Evolutionary conservation across 2,888 invertebrate genomes (phyloP).

Genomic region (Anarsia innoxiella): DNA sequence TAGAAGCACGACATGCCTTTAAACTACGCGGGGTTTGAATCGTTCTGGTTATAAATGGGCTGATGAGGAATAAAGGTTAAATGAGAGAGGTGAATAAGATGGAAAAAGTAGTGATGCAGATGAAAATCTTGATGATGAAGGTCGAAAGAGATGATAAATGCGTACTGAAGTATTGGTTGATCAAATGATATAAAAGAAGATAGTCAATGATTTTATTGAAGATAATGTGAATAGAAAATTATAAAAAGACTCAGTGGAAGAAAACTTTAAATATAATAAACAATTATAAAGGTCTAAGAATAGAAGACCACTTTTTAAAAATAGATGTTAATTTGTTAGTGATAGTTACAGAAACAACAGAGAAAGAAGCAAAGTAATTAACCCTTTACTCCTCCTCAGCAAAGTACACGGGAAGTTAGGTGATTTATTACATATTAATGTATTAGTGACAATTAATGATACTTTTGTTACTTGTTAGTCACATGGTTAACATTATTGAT

Average conservation of each 20-base stretch:
- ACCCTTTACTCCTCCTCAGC: constrained; percentile 65
- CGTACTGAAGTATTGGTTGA: neutral
- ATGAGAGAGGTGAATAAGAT: constrained; percentile 3
- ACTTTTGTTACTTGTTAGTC: constrained; percentile 38
- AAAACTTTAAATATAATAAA: no score
- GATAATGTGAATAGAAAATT: no score
- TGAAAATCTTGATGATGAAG: no score
- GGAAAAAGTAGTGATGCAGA: neutral
- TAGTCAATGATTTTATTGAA: no score
- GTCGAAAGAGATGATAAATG: no score
- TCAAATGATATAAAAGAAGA: neutral
- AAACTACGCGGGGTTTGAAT: constrained; percentile 52
- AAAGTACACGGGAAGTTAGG: constrained; percentile 54
- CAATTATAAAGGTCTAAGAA: no score
- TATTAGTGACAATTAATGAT: no score
- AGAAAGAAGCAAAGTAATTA: constrained; percentile 17
- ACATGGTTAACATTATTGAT: constrained; percentile 18
- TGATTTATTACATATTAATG: constrained; percentile 25
- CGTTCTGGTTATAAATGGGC: constrained; percentile 24
- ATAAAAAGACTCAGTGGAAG: no score
- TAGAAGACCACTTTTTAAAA: no score
- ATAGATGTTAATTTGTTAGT: no score
- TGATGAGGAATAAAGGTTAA: constrained; percentile 65
- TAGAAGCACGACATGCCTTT: constrained; percentile 73
- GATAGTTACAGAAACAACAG: no score